Evolutionary conservation across 2,888 invertebrate species (phyloP), one percentile per base, ranked within the genome.

Genomic region (Ichneumon xanthorius): DNA sequence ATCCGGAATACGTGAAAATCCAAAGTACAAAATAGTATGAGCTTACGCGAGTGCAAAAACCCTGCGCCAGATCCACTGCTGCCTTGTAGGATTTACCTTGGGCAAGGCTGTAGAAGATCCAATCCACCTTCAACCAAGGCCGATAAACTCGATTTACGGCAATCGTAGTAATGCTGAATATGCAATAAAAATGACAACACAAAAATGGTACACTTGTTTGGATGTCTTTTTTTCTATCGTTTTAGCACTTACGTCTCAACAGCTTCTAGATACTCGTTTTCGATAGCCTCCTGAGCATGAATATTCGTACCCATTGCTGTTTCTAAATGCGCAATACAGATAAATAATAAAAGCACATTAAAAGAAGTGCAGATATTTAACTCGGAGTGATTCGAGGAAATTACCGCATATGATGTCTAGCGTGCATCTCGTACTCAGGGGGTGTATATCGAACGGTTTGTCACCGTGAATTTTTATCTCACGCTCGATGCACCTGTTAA

Each of bases 221-320:
- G 4, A 33, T 33, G 33, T 33, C 16, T 45, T 30, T n/a, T n/a
- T 50, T 61, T 48, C 68, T 14, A 22, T 45, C 26, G 40, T 14
- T 70, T 58, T 22, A 22, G 9, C 1, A 89, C 89, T 89, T 89
- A 95, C 95, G 93, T 93, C 67, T 95, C 94, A 26, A 96, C 94
- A 7, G 95, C 95, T 63, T 93, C 91, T 0, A 95, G 95, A 87
- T 96, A 94, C n/a, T 94, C 94, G 0, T 95, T 94, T 30, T 95
- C 93, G 3, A 88, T 86, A 53, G 94, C 92, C 55, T 94, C 93
- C 91, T 95, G 95, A 11, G 95, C 94, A 88, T 95, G 94, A 6
- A 96, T 93, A 76, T 94, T 91, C 1, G 95, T 94, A 0, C 96
- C 96, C 96, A 96, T 96, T 0, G 96, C 96, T 5, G 96, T 96